These are phyloP conservation scores for Lasioglossum marginatum DNA, from an alignment of 2,888 invertebrate genomes.

Conservation along the genomic window DNA sequence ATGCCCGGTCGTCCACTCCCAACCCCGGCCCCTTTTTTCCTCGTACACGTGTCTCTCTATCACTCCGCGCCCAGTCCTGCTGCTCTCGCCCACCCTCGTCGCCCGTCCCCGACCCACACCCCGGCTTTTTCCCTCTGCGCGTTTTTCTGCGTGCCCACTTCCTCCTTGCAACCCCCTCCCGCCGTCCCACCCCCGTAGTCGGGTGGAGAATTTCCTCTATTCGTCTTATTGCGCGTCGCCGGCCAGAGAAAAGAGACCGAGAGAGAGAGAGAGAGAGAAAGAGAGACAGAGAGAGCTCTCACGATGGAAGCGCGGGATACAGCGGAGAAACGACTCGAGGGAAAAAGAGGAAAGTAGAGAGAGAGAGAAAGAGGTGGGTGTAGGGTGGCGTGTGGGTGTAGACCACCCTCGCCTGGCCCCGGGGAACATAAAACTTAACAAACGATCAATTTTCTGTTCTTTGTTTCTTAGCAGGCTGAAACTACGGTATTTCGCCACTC, in stretches of 20 bases:
- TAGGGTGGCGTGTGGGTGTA: slow-evolving; percentile 6
- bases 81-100: slow-evolving; percentile 14
- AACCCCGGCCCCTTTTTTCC: slow-evolving; percentile 46
- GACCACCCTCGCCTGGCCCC: slow-evolving; percentile 62
- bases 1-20: slow-evolving; percentile 27
- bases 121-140: slow-evolving; percentile 19
- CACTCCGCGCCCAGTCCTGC: slow-evolving; percentile 41
- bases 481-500: slow-evolving; percentile 70
- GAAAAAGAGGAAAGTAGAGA: neutral
- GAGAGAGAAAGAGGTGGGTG: slow-evolving; percentile 3
- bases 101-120: neutral
- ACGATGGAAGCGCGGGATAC: neutral
- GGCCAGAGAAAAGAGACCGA: slow-evolving; percentile 11
- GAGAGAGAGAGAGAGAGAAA: neutral
- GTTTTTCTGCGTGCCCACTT: slow-evolving; percentile 58
- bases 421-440: slow-evolving; percentile 81
- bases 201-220: slow-evolving; percentile 73
- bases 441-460: slow-evolving; percentile 83
- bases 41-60: slow-evolving; percentile 66
- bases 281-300: neutral
- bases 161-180: neutral
- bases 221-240: slow-evolving; percentile 74
- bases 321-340: neutral
- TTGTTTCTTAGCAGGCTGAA: slow-evolving; percentile 78
- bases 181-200: slow-evolving; percentile 42